Conservation (phyloP, 2,113 vertebrate genomes). For the Thamnophis sirtalis region DNA sequence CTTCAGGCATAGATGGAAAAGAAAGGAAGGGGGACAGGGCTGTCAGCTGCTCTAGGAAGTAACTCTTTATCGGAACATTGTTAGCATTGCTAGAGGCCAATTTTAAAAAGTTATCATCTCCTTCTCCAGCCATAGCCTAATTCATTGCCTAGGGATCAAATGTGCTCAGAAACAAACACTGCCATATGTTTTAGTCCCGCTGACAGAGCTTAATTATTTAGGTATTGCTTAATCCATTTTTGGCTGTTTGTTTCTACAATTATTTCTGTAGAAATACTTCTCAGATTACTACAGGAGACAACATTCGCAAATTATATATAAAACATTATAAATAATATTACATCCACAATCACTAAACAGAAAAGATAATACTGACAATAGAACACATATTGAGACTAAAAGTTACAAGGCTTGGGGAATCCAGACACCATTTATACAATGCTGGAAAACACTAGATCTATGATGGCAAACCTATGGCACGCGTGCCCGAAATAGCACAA, state of each 20-base stretch:
- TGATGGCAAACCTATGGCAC: no score
- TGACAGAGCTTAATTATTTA: neutral
- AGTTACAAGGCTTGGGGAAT: neutral
- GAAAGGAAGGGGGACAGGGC: slow-evolving; percentile 6
- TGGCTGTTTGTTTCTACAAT: neutral
- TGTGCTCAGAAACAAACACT: neutral
- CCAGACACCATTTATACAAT: neutral
- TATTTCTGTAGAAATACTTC: neutral
- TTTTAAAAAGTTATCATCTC: slow-evolving; percentile 14
- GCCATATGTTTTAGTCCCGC: neutral
- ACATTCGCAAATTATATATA: neutral
- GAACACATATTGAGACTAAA: neutral
- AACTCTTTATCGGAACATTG: neutral
- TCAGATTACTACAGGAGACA: neutral
- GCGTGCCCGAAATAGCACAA: no score
- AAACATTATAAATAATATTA: neutral
- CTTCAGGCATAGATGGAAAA: neutral
- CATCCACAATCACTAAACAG: neutral
- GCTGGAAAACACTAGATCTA: neutral
- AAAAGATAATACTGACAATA: neutral
- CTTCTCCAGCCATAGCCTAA: neutral
- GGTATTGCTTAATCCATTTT: neutral
- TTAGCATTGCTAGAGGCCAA: slow-evolving; percentile 23
- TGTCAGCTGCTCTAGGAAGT: neutral
- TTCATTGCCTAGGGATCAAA: neutral